Conservation (phyloP, 2,888 invertebrate species). For the Lutraria lutraria region DNA sequence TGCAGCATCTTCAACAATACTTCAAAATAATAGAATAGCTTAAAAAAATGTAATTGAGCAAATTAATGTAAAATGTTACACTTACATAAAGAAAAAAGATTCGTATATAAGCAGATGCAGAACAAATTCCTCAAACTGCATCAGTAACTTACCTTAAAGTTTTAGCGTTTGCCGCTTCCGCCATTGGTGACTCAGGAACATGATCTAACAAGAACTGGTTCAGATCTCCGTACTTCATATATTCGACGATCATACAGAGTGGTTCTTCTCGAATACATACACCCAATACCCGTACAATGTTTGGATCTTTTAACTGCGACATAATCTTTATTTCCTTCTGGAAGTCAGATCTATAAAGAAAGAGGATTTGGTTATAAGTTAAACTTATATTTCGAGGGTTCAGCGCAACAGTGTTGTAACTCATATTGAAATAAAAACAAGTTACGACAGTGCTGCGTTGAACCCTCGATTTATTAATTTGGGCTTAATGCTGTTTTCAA, state of each 20-base stretch:
- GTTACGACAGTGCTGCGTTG: too few relatives aligned
- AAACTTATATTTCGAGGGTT: too few relatives aligned
- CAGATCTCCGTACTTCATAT: constrained; percentile 94
- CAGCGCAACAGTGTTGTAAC: too few relatives aligned
- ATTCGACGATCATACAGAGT: constrained; percentile 94
- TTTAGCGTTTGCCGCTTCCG: constrained; percentile 87
- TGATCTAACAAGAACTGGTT: constrained; percentile 93
- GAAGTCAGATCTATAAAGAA: constrained; percentile 91
- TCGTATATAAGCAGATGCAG: not conserved
- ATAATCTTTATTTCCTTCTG: constrained; percentile 94
- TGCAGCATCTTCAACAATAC: too few relatives aligned
- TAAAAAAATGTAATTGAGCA: too few relatives aligned
- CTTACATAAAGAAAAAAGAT: too few relatives aligned
- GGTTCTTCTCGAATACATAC: constrained; percentile 94
- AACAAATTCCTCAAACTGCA: not conserved
- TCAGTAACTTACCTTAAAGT: constrained; percentile 90
- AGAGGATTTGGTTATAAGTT: too few relatives aligned
- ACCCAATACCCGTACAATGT: constrained; percentile 94
- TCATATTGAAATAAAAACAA: too few relatives aligned
- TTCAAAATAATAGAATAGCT: too few relatives aligned
- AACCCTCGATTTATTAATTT: too few relatives aligned
- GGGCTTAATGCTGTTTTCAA: too few relatives aligned
- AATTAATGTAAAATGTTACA: too few relatives aligned
- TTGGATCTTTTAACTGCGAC: constrained; percentile 93
- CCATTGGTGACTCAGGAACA: constrained; percentile 90